Evolutionary conservation across 2,888 invertebrate genomes (phyloP), one percentile per base, ranked within the genome.

Genomic region (Pyrochroa serraticornis): DNA sequence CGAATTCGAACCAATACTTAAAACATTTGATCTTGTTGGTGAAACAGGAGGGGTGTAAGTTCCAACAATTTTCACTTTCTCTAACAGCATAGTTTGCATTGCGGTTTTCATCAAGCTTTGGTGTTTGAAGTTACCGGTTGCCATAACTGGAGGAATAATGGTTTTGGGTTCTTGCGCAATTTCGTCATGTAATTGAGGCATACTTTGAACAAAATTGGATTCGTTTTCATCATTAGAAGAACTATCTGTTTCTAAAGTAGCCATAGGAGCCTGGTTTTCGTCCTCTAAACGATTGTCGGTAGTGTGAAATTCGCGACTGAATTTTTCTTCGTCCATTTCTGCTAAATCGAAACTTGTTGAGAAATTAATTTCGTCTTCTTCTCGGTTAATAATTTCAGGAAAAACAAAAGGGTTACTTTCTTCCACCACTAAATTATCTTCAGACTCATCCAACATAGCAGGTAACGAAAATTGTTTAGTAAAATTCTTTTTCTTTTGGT

Each of bases 71-170:
- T 72, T 74, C 7, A 73, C 70, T 67, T 77, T 76, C 46, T 77
- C 77, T 35, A 77, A 66, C 13, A 78, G 64, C 52, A 78, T 75
- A 10, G 75, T 74, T 63, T 78, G 74, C 71, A 78, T 74, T 30
- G 77, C 77, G 6, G 77, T 77, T 63, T 73, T 71, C 7, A 76
- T 55, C 48, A 77, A 66, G 43, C 74, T 66, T 63, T 70, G 67
- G 35, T 64, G 55, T 58, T 69, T 62, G 33, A 68, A 56, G 54
- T 67, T 60, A 45, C 63, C 62, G 9, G 61, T 54, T 33, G 65
- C 67, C 33, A 67, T 62, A 9, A 70, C 69, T 36, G 71, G 68
- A 12, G 73, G 70, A 13, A 62, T 44, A 44, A 62, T 62, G 9
- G 46, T 60, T 52, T 60, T 47, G 0, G 34, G 10, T 36, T 46